A percentile compares a stretch with the other conserved stretches of the same genome.
These are phyloP conservation scores for Pipra filicauda DNA, from an alignment of 2,113 vertebrate genomes.

Conservation along the genomic window DNA sequence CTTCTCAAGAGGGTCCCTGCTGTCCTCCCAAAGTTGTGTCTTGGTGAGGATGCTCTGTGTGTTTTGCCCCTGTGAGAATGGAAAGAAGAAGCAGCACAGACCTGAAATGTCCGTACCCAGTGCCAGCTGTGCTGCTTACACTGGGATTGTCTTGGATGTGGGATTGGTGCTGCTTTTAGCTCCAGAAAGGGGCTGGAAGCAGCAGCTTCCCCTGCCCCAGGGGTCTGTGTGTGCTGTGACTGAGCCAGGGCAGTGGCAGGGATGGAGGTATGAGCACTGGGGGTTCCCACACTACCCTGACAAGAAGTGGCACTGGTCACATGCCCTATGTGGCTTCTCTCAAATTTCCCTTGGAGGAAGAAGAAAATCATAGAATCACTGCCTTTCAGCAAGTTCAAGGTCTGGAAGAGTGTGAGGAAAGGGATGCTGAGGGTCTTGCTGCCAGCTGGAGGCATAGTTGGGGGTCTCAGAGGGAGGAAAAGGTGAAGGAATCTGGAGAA, in stretches of 20 bases:
- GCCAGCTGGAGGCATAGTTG: neutral
- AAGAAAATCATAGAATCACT: neutral
- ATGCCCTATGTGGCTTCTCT: fast-evolving
- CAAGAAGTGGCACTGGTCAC: fast-evolving
- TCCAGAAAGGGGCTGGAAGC: neutral
- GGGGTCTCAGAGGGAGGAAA: neutral
- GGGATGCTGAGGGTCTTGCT: neutral
- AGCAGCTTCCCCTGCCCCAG: neutral
- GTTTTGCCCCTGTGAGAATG: neutral
- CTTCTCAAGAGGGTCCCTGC: neutral
- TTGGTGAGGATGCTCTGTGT: neutral
- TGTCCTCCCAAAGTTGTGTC: neutral
- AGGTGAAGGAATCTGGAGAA: neutral
- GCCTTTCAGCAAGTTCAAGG: neutral
- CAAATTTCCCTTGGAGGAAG: neutral
- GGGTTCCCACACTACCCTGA: fast-evolving
- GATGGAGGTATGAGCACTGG: neutral
- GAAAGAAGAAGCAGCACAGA: neutral
- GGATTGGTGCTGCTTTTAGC: neutral
- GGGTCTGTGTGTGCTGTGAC: neutral
- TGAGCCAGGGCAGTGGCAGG: neutral
- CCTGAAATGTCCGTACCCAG: fast-evolving
- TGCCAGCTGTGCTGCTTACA: fast-evolving
- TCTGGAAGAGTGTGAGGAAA: neutral
- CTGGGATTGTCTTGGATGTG: neutral